Conservation (phyloP, 2,888 invertebrate species). For the Microctonus brassicae region DNA sequence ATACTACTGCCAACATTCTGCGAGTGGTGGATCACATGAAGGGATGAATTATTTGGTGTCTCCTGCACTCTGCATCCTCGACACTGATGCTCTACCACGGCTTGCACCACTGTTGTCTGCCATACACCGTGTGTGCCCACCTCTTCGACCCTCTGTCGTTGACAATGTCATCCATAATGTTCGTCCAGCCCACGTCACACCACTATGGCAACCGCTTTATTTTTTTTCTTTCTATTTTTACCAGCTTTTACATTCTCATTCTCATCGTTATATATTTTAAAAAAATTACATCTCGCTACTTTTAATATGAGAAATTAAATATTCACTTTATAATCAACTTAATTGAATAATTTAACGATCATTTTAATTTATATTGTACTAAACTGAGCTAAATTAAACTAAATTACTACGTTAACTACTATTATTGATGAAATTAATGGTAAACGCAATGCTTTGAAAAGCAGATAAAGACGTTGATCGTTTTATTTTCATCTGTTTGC, state of each 20-base stretch:
- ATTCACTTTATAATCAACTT: too few relatives aligned
- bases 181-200: slow-evolving; percentile 42
- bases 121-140: neutral
- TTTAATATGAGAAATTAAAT: too few relatives aligned
- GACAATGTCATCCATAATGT: slow-evolving; percentile 66
- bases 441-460: neutral
- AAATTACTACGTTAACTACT: too few relatives aligned
- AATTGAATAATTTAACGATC: too few relatives aligned
- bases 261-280: neutral
- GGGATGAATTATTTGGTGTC: slow-evolving; percentile 68
- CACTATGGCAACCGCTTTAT: neutral
- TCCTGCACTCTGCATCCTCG: slow-evolving; percentile 60
- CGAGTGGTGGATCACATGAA: slow-evolving; percentile 34
- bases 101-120: slow-evolving; percentile 30
- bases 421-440: too few relatives aligned
- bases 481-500: neutral
- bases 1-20: neutral
- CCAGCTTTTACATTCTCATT: neutral
- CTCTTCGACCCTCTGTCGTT: slow-evolving; percentile 49
- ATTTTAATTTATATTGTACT: too few relatives aligned
- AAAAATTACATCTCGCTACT: too few relatives aligned
- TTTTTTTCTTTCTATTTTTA: slow-evolving; percentile 10
- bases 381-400: too few relatives aligned
- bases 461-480: neutral
- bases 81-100: slow-evolving; percentile 54